Evolutionary conservation across 2,113 vertebrate genomes (phyloP).

Genomic region (Seriola rivoliana): DNA sequence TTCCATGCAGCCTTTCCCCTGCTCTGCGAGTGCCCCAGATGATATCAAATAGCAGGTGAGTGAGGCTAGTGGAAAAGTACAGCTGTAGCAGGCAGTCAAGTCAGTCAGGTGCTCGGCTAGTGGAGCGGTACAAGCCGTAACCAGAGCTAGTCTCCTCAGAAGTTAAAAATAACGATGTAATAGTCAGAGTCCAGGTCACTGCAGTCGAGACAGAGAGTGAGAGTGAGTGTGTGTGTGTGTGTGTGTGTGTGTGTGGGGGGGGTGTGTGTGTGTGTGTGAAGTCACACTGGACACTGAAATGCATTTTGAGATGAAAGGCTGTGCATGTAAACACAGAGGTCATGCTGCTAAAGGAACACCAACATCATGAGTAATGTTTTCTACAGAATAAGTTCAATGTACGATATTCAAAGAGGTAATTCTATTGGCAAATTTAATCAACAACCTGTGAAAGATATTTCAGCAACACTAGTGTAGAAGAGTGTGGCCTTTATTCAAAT

Average conservation of each 20-base stretch:
- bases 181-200: conserved; percentile 46
- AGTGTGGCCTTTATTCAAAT: background rate
- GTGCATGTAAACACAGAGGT: conserved; percentile 37
- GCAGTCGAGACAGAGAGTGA: background rate
- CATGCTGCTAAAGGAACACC: background rate
- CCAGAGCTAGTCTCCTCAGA: conserved; percentile 71
- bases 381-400: background rate
- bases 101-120: conserved; percentile 50
- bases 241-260: background rate
- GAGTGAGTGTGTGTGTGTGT: background rate
- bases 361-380: background rate
- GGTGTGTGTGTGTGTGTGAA: background rate
- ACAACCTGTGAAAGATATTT: background rate
- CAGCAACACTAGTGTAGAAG: background rate
- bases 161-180: conserved; percentile 84
- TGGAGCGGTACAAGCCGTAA: conserved; percentile 66
- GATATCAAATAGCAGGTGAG: conserved; percentile 59
- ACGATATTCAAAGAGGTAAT: background rate
- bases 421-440: background rate
- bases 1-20: background rate
- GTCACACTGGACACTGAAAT: conserved; percentile 24
- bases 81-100: conserved; percentile 51
- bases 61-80: conserved; percentile 73
- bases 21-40: conserved; percentile 27
- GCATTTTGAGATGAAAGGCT: conserved; percentile 30